Base-by-base conservation (phyloP, 2,888 invertebrate species). In the Saturnia pavonia region DNA sequence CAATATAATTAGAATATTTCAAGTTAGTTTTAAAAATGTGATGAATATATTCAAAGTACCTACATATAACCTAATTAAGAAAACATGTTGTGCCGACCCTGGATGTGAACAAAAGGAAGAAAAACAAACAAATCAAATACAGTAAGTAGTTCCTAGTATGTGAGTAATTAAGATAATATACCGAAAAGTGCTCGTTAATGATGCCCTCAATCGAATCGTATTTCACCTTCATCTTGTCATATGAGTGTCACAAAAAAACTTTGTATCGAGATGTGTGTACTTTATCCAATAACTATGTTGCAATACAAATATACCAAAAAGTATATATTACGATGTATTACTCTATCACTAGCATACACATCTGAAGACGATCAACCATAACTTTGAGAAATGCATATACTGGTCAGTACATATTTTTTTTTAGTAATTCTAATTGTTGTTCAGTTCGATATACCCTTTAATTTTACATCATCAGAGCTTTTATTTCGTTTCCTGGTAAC, bases 161-260 rank as follows among this genome's bases (percentile, higher is more conserved):
- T 12, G 43, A 43, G 43, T 43, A 43, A 43, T 12, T 12, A 43
- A 12, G 43, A 1, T 48, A 6, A 1, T 54, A 11, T 54, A 34
- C 34, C 22, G 11, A 22, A 54, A 54, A 1, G 12, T 22, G n/a
- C 11, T 22, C 9, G 9, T 54, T 84, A 82, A 82, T 77, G 74
- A 78, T 84, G 88, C 90, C 90, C 88, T 89, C 86, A 85, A 85
- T 86, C 77, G 78, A 80, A 80, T 78, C 82, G 76, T 80, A 79
- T 77, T 76, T 85, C 83, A 84, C 87, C 88, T 86, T 88, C 87
- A 83, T 75, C 79, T 72, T 80, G 79, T 81, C 75, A 78, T 81
- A 82, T 84, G 85, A 88, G 86, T 83, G 86, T 87, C 81, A 84
- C 74, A 82, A 78, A 87, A 89, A 90, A 89, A 88, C 88, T 85